phyloP scores from a whole-genome alignment of 2,113 vertebrate genomes.

The Oreochromis niloticus region DNA sequence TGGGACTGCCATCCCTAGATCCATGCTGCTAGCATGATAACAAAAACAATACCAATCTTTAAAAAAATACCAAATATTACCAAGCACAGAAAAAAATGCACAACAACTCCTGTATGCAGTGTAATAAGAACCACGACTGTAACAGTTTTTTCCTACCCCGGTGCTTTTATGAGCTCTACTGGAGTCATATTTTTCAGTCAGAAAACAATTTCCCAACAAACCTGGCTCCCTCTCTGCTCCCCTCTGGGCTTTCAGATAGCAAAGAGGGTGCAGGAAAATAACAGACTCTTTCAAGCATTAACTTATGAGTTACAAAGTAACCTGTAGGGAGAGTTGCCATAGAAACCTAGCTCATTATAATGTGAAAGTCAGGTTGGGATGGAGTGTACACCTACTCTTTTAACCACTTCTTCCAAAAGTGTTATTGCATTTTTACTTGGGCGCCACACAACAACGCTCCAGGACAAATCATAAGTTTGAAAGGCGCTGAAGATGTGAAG shows the following conservation, averaged over 20 bases:
- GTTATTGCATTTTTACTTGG: constrained; percentile 13
- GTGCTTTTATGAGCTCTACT: background rate
- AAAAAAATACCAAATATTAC: background rate
- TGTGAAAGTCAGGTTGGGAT: constrained; percentile 37
- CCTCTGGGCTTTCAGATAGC: constrained; percentile 36
- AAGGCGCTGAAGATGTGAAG: background rate
- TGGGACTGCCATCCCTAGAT: background rate
- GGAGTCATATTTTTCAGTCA: constrained; percentile 8
- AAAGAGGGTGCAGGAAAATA: constrained; percentile 20
- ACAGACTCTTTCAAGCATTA: constrained; percentile 66
- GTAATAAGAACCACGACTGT: background rate
- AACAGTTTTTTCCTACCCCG: background rate
- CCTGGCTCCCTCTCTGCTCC: background rate
- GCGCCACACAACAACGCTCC: background rate
- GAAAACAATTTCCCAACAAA: constrained; percentile 19
- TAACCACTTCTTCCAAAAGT: constrained; percentile 4
- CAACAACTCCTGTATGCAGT: background rate
- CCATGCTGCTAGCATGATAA: background rate
- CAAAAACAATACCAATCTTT: background rate
- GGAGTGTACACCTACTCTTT: constrained; percentile 23
- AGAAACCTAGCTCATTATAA: constrained; percentile 67
- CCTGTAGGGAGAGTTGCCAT: constrained; percentile 70
- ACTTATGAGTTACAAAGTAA: constrained; percentile 68
- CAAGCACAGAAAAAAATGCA: background rate
- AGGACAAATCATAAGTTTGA: background rate